phyloP scores from a whole-genome alignment of 2,113 vertebrate species.

The Malurus melanocephalus region DNA sequence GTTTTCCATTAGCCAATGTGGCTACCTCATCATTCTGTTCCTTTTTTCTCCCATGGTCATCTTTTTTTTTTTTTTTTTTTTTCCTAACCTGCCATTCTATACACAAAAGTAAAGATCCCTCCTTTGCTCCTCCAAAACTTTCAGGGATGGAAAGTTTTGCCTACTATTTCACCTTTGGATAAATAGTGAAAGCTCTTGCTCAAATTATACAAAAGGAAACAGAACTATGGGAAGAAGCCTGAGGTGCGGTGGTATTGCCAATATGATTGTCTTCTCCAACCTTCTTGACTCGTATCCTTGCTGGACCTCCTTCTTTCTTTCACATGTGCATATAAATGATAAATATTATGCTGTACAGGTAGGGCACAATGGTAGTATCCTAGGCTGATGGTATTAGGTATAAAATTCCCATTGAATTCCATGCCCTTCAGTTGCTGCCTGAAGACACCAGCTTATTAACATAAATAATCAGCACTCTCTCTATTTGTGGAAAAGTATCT shows the following conservation, averaged over 20 bases:
- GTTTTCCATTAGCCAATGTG: neutral
- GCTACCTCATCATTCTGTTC: neutral
- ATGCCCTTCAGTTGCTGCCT: neutral
- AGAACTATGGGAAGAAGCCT: neutral
- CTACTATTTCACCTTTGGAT: neutral
- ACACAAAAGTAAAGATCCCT: neutral
- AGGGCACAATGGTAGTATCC: neutral
- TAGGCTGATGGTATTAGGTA: neutral
- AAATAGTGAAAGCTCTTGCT: neutral
- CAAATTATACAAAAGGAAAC: neutral
- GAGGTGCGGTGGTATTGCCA: neutral
- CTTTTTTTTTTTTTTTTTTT: neutral
- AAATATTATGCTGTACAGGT: neutral
- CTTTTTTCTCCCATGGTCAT: neutral
- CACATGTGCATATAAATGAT: fast-evolving
- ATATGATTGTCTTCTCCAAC: neutral
- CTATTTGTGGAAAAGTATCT: neutral
- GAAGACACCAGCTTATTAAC: neutral
- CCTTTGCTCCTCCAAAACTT: neutral
- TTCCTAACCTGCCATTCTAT: neutral
- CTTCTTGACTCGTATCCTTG: neutral
- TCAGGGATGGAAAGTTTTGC: neutral
- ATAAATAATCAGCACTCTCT: neutral
- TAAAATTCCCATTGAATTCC: neutral
- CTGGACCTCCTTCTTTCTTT: neutral